Evolutionary conservation across 53 echinoderm and acorn worm species (phyloP).

Genomic region (Zoroaster sp.): DNA sequence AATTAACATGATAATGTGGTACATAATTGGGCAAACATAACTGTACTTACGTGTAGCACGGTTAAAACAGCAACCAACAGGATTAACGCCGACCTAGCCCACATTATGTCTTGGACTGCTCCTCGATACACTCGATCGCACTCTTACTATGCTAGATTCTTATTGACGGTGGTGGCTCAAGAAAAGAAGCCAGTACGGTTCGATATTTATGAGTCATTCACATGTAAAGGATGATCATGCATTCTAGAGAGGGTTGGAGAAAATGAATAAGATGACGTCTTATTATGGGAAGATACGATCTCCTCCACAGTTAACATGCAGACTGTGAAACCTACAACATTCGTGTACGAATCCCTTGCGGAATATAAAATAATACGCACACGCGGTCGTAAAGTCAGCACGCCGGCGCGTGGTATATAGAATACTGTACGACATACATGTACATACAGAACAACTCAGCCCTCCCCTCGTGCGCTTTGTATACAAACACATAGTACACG

Average conservation of each 20-base stretch:
- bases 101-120: background rate
- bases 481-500: slow-evolving; percentile 29
- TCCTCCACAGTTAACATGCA: too few species aligned
- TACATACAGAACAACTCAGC: background rate
- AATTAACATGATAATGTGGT: too few species aligned
- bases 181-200: background rate
- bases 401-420: background rate
- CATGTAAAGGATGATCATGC: too few species aligned
- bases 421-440: background rate
- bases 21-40: too few species aligned
- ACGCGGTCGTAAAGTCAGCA: background rate
- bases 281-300: too few species aligned
- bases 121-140: background rate
- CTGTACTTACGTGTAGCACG: background rate
- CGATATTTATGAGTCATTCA: slow-evolving; percentile 7
- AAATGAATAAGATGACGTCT: too few species aligned
- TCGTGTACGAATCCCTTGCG: too few species aligned
- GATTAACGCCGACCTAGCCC: background rate
- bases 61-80: background rate
- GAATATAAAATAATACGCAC: background rate
- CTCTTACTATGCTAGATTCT: background rate
- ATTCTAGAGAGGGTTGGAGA: too few species aligned
- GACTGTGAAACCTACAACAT: too few species aligned
- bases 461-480: slow-evolving; percentile 4
- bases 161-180: background rate